A percentile compares a stretch with the other conserved stretches of the same genome.
These are phyloP conservation scores for Stictonetta naevosa DNA, from an alignment of 2,113 vertebrate species.

Conservation along the genomic window DNA sequence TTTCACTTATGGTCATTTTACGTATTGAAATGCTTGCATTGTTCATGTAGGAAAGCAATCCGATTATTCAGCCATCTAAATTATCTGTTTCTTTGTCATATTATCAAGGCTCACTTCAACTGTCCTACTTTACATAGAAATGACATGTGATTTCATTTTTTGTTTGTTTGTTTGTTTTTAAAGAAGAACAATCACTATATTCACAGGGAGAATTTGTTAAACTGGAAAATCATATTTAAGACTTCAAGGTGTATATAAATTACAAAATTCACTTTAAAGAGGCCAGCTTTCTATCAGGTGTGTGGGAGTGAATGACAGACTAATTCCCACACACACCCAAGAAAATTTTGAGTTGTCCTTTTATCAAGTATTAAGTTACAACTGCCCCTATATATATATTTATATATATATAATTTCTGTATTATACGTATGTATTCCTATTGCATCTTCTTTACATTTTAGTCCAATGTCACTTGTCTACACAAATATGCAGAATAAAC, in stretches of 20 bases:
- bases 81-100: not conserved
- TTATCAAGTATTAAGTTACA: not conserved
- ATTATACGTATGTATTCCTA: not conserved
- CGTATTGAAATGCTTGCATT: slow-evolving; percentile 17
- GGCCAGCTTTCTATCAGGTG: slow-evolving; percentile 5
- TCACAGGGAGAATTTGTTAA: not conserved
- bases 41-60: not conserved
- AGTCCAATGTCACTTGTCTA: not conserved
- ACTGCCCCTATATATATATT: not conserved
- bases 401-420: not conserved
- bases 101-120: not conserved
- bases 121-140: slow-evolving; percentile 3
- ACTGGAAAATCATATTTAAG: slow-evolving; percentile 35
- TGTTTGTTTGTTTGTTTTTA: not conserved
- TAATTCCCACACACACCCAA: not conserved
- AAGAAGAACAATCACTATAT: not conserved
- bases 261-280: slow-evolving; percentile 17
- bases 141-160: not conserved
- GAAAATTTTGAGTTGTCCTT: slow-evolving; percentile 25
- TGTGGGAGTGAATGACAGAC: not conserved
- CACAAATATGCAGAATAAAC: not conserved
- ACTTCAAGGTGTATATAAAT: slow-evolving; percentile 31
- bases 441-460: not conserved
- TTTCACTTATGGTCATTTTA: slow-evolving; percentile 34
- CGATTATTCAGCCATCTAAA: not conserved